These are phyloP conservation scores for Prunella strophiata DNA, from an alignment of 2,797 vertebrate species.

Conservation along the genomic window DNA sequence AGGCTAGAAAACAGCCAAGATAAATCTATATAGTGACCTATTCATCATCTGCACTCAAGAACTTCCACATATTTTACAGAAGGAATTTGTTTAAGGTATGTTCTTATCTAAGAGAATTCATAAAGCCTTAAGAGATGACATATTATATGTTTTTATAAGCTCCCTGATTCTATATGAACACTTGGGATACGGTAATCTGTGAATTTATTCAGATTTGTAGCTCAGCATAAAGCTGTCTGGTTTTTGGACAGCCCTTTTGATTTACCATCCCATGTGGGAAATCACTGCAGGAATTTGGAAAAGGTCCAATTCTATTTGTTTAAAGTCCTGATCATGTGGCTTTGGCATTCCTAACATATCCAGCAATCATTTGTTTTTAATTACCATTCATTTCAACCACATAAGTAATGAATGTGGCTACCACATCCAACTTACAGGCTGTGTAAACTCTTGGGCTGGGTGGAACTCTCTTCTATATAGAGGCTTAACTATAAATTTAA, in stretches of 20 bases:
- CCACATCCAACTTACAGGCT: conserved; percentile 18
- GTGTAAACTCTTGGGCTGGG: conserved; percentile 38
- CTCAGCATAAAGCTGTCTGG: conserved; percentile 49
- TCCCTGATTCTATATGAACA: not conserved
- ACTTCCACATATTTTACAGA: not conserved
- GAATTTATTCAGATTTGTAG: conserved; percentile 45
- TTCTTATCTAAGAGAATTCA: conserved; percentile 20
- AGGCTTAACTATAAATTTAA: conserved; percentile 37
- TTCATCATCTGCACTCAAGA: not conserved
- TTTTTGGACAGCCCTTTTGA: conserved; percentile 64
- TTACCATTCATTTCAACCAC: conserved; percentile 66
- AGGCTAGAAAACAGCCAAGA: not conserved
- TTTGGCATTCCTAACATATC: conserved; percentile 61
- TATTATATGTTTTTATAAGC: conserved; percentile 28
- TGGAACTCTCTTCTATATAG: conserved; percentile 34
- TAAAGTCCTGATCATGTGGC: conserved; percentile 62
- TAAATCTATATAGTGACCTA: not conserved
- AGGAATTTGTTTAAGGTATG: conserved; percentile 45
- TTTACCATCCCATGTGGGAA: conserved; percentile 66
- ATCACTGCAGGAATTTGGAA: conserved; percentile 64
- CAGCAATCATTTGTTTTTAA: conserved; percentile 73
- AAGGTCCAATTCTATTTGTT: conserved; percentile 69
- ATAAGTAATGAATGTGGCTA: conserved; percentile 48
- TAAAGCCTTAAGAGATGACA: conserved; percentile 31
- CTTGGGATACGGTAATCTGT: conserved; percentile 1